Evolutionary conservation across 2,113 vertebrate genomes (phyloP).

Genomic region (Lampris incognitus): DNA sequence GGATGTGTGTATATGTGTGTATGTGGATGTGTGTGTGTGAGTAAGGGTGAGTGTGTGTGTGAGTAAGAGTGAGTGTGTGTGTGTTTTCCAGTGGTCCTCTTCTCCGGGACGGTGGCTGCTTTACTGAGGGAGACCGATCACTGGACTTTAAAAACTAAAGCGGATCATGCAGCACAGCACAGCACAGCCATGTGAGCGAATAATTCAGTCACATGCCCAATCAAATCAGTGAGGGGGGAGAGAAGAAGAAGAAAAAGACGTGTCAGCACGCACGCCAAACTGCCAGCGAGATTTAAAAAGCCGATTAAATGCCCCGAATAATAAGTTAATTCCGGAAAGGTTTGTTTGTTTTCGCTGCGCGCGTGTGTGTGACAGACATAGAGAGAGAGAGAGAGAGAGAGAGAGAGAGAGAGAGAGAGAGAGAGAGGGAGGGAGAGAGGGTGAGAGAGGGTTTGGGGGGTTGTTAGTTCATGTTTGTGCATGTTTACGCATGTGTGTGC

Average conservation of each 20-base stretch:
- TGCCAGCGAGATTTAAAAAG: slow-evolving; percentile 16
- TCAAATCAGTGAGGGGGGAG: slow-evolving; percentile 48
- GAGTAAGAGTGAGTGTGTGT: too few species aligned
- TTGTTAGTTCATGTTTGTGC: not conserved
- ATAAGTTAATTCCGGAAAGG: slow-evolving; percentile 37
- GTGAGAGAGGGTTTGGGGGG: too few species aligned
- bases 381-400: too few species aligned
- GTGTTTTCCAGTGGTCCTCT: slow-evolving; percentile 66
- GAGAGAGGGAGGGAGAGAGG: too few species aligned
- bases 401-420: too few species aligned
- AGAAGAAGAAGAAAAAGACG: slow-evolving; percentile 39
- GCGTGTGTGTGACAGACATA: too few species aligned
- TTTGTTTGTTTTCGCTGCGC: too few species aligned
- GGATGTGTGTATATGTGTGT: too few species aligned
- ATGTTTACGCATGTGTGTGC: slow-evolving; percentile 50
- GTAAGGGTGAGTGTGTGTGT: too few species aligned
- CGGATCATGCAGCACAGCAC: slow-evolving; percentile 76
- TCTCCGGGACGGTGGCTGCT: slow-evolving; percentile 69
- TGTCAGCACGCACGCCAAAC: slow-evolving; percentile 40
- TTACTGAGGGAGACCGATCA: slow-evolving; percentile 62
- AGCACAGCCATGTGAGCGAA: slow-evolving; percentile 78
- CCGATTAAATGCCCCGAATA: slow-evolving; percentile 47
- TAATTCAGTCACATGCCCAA: slow-evolving; percentile 82
- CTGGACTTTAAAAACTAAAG: slow-evolving; percentile 77
- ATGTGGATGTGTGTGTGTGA: too few species aligned